phyloP scores from a whole-genome alignment of 2,113 vertebrate species.

The Vidua macroura region DNA sequence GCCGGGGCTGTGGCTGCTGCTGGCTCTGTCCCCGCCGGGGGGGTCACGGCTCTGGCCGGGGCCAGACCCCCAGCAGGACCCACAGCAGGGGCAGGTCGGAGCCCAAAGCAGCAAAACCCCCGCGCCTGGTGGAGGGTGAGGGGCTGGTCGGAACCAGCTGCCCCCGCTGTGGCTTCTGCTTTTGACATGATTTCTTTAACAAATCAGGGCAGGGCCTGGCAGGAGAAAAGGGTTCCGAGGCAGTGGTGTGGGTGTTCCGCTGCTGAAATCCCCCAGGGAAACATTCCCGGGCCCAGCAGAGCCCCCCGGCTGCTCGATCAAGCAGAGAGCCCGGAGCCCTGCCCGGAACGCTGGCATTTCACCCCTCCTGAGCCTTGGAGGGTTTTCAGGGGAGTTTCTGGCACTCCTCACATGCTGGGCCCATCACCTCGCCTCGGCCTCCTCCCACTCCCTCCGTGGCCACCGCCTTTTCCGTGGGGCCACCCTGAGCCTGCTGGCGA shows the following conservation, averaged over 20 bases:
- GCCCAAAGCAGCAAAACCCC: too few species aligned
- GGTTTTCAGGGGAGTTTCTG: background rate
- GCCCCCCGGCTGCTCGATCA: accelerated
- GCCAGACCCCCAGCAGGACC: background rate
- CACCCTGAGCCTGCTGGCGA: accelerated
- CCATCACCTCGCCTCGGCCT: accelerated
- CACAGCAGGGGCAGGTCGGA: accelerated
- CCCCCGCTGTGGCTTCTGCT: background rate
- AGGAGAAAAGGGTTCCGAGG: background rate
- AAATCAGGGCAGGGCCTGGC: background rate
- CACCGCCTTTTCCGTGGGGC: background rate
- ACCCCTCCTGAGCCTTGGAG: background rate
- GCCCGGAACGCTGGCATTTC: background rate
- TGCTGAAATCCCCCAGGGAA: background rate
- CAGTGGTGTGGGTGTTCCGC: background rate
- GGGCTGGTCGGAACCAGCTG: background rate
- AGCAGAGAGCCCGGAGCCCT: background rate
- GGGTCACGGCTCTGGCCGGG: background rate
- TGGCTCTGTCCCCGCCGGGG: background rate
- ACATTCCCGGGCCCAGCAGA: background rate
- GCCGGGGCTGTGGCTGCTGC: background rate
- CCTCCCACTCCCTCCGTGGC: background rate
- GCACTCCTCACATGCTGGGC: background rate
- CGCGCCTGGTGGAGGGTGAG: accelerated
- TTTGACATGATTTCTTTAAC: constrained; percentile 27